Conservation (phyloP, 2,113 vertebrate species). For the Diglossa brunneiventris region DNA sequence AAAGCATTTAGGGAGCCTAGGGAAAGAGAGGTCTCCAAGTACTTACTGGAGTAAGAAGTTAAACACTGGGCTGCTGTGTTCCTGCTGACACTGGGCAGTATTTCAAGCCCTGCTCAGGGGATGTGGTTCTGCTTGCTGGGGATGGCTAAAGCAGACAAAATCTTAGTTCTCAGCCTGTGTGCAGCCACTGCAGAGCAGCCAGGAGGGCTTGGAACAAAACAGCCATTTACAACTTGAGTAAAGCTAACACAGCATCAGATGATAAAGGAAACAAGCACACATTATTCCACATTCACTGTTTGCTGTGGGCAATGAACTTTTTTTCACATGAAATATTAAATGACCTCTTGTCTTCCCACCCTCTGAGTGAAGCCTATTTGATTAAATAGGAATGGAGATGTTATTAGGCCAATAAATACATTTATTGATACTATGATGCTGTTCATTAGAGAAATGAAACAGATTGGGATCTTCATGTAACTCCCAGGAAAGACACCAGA, state of each 20-base stretch:
- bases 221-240: not conserved
- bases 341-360: not conserved
- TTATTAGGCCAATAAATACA: not conserved
- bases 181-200: not conserved
- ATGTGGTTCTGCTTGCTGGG: not conserved
- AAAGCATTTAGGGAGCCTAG: constrained; percentile 40
- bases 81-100: not conserved
- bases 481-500: not conserved
- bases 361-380: not conserved
- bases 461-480: not conserved
- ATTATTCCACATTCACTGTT: not conserved
- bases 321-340: not conserved
- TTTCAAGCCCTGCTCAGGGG: not conserved
- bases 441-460: not conserved
- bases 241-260: not conserved
- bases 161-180: not conserved
- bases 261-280: not conserved
- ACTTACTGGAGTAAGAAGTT: constrained; percentile 14
- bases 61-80: not conserved
- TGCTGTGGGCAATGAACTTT: not conserved
- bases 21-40: constrained; percentile 10
- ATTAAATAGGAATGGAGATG: not conserved
- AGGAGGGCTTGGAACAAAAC: not conserved
- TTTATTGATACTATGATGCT: not conserved
- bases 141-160: not conserved